Percentiles rank a stretch among this genome's conserved stretches.
Evolutionary conservation across 2,113 vertebrate genomes (phyloP).

Genomic region (Ascaphus truei): DNA sequence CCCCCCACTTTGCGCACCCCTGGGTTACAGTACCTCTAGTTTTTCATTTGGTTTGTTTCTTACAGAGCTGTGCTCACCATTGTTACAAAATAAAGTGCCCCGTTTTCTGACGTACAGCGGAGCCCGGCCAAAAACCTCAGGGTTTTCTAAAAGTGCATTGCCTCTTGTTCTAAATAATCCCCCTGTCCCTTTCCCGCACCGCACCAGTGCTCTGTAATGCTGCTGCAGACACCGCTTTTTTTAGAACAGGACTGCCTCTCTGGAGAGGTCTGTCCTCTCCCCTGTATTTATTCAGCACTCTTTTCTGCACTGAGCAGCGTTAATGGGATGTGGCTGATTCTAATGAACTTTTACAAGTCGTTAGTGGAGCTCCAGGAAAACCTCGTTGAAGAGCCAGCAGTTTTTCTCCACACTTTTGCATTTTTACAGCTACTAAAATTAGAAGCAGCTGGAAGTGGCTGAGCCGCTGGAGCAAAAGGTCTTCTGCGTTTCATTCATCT

Average conservation of each 20-base stretch:
- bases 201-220: neutral
- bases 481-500: conserved; percentile 14
- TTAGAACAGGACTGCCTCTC: neutral
- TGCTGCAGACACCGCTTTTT: neutral
- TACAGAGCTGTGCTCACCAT: too few species aligned
- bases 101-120: too few species aligned
- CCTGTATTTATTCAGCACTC: conserved; percentile 13
- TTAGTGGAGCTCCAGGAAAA: conserved; percentile 25
- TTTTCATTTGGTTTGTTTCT: too few species aligned
- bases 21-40: too few species aligned
- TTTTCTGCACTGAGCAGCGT: conserved; percentile 30
- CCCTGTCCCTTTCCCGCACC: too few species aligned
- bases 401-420: conserved; percentile 21
- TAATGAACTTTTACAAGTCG: conserved; percentile 32
- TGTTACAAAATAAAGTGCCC: too few species aligned
- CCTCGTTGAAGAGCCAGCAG: conserved; percentile 26
- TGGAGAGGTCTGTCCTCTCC: conserved; percentile 7
- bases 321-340: conserved; percentile 28
- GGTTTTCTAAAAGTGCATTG: too few species aligned
- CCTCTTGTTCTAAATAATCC: too few species aligned
- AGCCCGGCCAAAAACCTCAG: too few species aligned
- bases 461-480: conserved; percentile 13
- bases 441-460: conserved; percentile 17
- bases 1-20: too few species aligned
- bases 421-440: conserved; percentile 27